Conservation (phyloP, 2,113 vertebrate genomes). For the Pachycephala philippinensis region DNA sequence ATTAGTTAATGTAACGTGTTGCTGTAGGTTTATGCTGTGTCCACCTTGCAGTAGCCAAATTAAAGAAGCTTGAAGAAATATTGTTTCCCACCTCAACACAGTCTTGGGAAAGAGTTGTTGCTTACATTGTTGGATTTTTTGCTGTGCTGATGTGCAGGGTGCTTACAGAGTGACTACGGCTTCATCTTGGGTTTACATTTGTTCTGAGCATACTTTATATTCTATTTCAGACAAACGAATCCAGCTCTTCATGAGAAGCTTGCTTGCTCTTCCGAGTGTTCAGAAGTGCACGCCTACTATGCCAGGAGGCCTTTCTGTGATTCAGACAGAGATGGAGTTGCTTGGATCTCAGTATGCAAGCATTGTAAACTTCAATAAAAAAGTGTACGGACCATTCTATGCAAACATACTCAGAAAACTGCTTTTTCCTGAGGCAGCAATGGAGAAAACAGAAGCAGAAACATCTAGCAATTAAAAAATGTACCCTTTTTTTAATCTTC, state of each 20-base stretch:
- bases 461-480: slow-evolving; percentile 27
- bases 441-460: slow-evolving; percentile 44
- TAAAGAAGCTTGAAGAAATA: background rate
- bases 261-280: slow-evolving; percentile 75
- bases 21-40: background rate
- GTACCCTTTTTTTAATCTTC: background rate
- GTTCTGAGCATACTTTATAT: background rate
- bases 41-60: background rate
- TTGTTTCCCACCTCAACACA: rapidly evolving
- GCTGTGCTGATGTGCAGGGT: background rate
- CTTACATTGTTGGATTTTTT: background rate
- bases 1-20: background rate
- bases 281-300: slow-evolving; percentile 74
- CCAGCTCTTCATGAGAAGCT: slow-evolving; percentile 80
- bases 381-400: slow-evolving; percentile 91
- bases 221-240: slow-evolving; percentile 84
- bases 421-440: slow-evolving; percentile 72
- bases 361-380: slow-evolving; percentile 89
- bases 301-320: slow-evolving; percentile 80
- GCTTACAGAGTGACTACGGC: background rate
- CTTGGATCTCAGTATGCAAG: slow-evolving; percentile 79
- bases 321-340: slow-evolving; percentile 80
- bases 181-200: background rate
- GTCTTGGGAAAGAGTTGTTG: background rate
- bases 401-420: slow-evolving; percentile 86